A percentile compares a stretch with the other conserved stretches of the same genome.
Evolutionary conservation across 2,888 invertebrate genomes (phyloP).

Genomic region (Dolichopus griseipennis): DNA sequence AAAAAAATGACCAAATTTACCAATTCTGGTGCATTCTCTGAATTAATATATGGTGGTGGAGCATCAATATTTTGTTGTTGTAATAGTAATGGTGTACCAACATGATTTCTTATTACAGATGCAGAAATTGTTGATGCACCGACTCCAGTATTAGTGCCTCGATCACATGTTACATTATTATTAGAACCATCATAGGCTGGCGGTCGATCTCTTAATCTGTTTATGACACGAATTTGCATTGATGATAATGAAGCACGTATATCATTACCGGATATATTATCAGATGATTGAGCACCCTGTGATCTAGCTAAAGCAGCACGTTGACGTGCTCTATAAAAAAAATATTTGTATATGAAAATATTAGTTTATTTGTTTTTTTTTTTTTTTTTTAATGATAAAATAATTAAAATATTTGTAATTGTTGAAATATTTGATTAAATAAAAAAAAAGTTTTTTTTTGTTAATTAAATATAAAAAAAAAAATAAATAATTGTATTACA

Average conservation of each 20-base stretch:
- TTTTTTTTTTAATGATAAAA: background rate
- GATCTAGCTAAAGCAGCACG: conserved; percentile 18
- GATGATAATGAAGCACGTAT: conserved; percentile 26
- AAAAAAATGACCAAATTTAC: conserved; percentile 11
- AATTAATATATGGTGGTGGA: conserved; percentile 25
- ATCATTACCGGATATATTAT: conserved; percentile 18
- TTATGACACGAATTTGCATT: conserved; percentile 26
- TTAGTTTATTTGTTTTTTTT: background rate
- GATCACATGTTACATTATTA: background rate
- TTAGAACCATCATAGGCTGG: conserved; percentile 24
- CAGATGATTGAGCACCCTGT: conserved; percentile 12
- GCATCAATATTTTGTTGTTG: conserved; percentile 17
- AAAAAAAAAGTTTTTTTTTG: too few species aligned
- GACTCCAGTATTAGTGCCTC: background rate
- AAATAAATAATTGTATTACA: too few species aligned
- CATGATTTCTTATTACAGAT: background rate
- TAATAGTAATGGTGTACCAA: background rate
- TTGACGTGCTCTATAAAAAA: conserved; percentile 21
- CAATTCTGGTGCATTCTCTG: conserved; percentile 16
- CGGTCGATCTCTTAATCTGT: conserved; percentile 27
- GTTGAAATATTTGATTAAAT: background rate
- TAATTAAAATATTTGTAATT: background rate
- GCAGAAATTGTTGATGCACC: conserved; percentile 5
- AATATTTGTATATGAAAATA: background rate
- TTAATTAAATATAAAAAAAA: too few species aligned